phyloP scores from a whole-genome alignment of 2,113 vertebrate species.

The Rhinoptilus africanus region DNA sequence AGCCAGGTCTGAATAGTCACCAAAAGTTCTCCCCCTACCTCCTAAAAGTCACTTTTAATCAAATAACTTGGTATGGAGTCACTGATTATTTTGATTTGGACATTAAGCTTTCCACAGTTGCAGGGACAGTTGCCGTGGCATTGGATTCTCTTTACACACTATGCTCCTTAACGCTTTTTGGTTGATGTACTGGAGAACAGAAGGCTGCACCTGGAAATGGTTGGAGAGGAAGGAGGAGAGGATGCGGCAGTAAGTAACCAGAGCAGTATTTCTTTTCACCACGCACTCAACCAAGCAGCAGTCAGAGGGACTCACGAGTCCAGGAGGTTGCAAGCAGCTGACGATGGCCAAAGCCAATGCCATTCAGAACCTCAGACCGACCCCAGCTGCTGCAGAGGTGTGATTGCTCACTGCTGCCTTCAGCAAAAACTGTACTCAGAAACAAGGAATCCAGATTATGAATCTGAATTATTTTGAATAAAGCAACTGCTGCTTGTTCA shows the following conservation, averaged over 20 bases:
- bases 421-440: neutral
- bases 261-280: neutral
- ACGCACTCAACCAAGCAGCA: neutral
- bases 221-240: neutral
- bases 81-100: neutral
- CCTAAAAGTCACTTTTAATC: neutral
- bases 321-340: neutral
- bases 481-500: neutral
- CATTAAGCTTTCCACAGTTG: neutral
- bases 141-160: neutral
- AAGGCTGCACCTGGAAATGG: neutral
- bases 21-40: neutral
- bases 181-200: neutral
- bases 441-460: neutral
- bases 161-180: neutral
- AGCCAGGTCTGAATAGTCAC: neutral
- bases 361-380: neutral
- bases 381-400: neutral
- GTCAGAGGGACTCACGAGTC: neutral
- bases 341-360: neutral
- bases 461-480: neutral
- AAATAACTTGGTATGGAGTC: neutral
- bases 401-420: neutral
- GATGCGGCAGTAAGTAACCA: neutral
- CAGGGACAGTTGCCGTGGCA: accelerated